Conservation (phyloP, 2,113 vertebrate species). For the Atrichornis clamosus region DNA sequence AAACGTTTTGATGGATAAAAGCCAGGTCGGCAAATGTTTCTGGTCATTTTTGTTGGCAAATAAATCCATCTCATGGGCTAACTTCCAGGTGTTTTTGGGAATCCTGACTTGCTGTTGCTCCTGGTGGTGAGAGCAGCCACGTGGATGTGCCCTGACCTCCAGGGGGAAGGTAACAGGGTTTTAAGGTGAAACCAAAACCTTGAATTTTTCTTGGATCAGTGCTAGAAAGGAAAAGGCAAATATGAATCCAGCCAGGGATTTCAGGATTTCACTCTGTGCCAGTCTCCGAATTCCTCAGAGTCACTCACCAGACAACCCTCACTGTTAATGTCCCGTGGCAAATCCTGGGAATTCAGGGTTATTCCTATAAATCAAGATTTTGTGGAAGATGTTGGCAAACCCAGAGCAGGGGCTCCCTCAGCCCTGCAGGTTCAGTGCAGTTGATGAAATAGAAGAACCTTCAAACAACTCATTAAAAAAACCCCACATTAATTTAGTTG, state of each 20-base stretch:
- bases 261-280: background rate
- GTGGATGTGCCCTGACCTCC: background rate
- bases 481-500: rapidly evolving
- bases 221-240: background rate
- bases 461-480: background rate
- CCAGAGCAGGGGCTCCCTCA: background rate
- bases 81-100: background rate
- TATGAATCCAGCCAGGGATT: background rate
- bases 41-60: background rate
- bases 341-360: background rate
- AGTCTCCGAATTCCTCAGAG: background rate
- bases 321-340: background rate
- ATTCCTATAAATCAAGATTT: background rate
- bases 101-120: background rate
- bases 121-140: background rate
- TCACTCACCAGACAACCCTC: background rate
- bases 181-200: background rate
- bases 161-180: background rate
- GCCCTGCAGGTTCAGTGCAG: background rate
- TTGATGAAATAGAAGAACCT: background rate
- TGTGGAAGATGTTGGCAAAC: background rate
- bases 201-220: background rate
- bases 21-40: background rate
- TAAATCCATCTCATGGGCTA: background rate
- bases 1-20: background rate